A percentile compares a stretch with the other conserved stretches of the same genome.
These are phyloP conservation scores for Spea bombifrons DNA, from an alignment of 2,113 vertebrate genomes.

Conservation along the genomic window DNA sequence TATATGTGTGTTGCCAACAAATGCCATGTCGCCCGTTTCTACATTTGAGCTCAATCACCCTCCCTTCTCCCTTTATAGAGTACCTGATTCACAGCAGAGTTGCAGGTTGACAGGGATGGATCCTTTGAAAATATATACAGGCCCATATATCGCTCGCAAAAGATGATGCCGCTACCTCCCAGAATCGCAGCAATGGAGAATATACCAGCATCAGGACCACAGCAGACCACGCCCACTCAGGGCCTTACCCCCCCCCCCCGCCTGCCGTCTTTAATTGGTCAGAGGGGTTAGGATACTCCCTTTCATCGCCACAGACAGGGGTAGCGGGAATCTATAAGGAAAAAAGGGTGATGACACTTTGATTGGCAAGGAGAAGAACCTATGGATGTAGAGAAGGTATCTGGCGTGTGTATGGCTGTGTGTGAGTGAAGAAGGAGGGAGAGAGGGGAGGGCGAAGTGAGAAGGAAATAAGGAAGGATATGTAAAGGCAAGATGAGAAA, in stretches of 20 bases:
- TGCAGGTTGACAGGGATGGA: constrained; percentile 21
- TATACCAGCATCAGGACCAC: constrained; percentile 47
- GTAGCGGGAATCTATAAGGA: constrained; percentile 1
- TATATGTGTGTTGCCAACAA: background rate
- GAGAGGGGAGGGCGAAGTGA: constrained; percentile 7
- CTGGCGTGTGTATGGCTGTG: constrained; percentile 5
- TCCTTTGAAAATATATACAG: constrained; percentile 28
- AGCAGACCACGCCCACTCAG: constrained; percentile 24
- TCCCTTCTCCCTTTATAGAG: background rate
- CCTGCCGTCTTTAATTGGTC: constrained; percentile 3
- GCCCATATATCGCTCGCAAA: constrained; percentile 38
- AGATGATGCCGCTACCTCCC: constrained; percentile 40
- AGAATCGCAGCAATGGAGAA: constrained; percentile 45
- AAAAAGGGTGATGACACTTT: background rate
- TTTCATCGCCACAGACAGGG: constrained; percentile 36
- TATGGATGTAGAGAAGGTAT: constrained; percentile 6
- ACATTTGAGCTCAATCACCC: background rate
- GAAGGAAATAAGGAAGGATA: constrained; percentile 10
- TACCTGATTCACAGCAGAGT: constrained; percentile 32
- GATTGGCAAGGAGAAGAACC: constrained; percentile 11
- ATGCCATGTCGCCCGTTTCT: background rate
- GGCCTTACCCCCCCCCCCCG: background rate
- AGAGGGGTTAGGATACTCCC: background rate
- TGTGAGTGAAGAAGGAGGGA: background rate
- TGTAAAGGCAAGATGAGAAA: constrained; percentile 3